A percentile compares a stretch with the other conserved stretches of the same genome.
Evolutionary conservation across 1,140 invertebrate genomes (phyloP).

Genomic region (Gonatopus flavifemur): DNA sequence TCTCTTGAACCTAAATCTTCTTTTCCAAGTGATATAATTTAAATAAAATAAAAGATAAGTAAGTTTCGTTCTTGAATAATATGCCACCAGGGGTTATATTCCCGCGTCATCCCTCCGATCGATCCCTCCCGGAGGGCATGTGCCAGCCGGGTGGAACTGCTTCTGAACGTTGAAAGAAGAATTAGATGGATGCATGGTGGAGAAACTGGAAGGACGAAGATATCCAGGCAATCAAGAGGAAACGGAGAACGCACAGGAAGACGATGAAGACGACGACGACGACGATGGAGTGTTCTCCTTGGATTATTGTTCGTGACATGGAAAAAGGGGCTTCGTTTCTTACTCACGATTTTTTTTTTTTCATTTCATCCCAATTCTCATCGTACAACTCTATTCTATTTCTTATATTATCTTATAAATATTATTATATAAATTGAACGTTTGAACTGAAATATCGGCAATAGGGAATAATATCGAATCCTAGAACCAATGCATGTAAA

Average conservation of each 20-base stretch:
- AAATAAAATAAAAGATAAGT: no score
- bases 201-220: conserved; percentile 14
- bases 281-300: conserved; percentile 28
- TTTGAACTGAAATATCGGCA: no score
- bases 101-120: not conserved
- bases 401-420: conserved; percentile 8
- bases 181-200: conserved; percentile 1
- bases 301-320: conserved; percentile 35
- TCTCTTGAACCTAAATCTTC: no score
- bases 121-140: not conserved
- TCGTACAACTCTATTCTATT: conserved; percentile 8
- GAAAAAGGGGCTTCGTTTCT: conserved; percentile 32
- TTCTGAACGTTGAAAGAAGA: conserved; percentile 12
- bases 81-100: no score
- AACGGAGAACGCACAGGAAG: conserved; percentile 32
- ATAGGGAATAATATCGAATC: no score
- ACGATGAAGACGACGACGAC: conserved; percentile 28
- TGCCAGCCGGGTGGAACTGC: not conserved
- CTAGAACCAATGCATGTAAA: no score
- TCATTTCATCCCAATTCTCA: conserved; percentile 7
- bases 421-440: no score
- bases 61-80: no score
- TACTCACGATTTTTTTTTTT: conserved; percentile 19
- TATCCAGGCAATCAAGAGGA: conserved; percentile 32
- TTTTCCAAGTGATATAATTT: no score